Percentiles rank a stretch among this genome's conserved stretches.
phyloP scores from a whole-genome alignment of 2,797 vertebrate genomes.

The Sebastes hubbsi region DNA sequence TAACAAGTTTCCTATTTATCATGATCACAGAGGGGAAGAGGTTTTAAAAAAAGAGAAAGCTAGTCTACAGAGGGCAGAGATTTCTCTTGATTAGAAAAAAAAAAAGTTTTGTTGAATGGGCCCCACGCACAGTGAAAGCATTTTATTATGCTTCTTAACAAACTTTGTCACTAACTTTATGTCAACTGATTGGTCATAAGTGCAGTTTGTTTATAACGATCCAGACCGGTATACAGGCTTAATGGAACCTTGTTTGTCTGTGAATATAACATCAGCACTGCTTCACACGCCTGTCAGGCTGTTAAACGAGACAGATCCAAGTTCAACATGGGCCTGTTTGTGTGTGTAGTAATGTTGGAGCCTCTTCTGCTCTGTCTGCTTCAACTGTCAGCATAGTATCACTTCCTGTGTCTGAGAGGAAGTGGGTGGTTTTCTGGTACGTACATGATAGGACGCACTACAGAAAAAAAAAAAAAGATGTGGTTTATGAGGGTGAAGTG shows the following conservation, averaged over 20 bases:
- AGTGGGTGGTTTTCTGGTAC: constrained; percentile 52
- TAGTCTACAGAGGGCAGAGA: no score
- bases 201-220: constrained; percentile 25
- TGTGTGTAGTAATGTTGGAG: neutral
- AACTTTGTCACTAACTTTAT: neutral
- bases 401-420: constrained; percentile 68
- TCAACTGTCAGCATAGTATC: constrained; percentile 41
- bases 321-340: neutral
- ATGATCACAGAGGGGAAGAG: neutral
- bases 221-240: neutral
- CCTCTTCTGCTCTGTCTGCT: neutral
- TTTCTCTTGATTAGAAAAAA: no score
- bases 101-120: no score
- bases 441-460: constrained; percentile 2
- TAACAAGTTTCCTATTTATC: neutral
- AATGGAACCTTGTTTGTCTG: constrained; percentile 44
- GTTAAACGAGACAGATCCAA: neutral
- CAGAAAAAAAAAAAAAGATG: neutral
- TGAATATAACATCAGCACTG: neutral
- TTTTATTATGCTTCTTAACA: neutral
- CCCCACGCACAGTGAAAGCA: neutral
- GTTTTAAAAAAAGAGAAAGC: neutral
- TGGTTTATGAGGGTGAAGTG: neutral
- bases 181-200: neutral
- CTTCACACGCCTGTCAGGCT: neutral